phyloP scores from a whole-genome alignment of 2,113 vertebrate genomes.

The Hoplias malabaricus region DNA sequence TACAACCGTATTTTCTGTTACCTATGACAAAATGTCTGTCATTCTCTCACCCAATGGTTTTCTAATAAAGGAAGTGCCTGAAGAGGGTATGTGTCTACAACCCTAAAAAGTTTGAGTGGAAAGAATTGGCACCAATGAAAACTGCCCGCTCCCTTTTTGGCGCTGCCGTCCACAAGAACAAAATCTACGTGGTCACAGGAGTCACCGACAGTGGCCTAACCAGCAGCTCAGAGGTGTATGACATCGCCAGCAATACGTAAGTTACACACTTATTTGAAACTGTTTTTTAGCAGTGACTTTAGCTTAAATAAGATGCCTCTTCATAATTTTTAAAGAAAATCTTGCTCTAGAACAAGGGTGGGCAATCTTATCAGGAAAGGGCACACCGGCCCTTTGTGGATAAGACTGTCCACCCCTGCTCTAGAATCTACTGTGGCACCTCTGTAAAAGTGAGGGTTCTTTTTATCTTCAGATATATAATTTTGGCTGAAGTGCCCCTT shows the following conservation, averaged over 20 bases:
- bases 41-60: background rate
- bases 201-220: constrained; percentile 90
- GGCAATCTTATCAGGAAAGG: too few relatives aligned
- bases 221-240: constrained; percentile 84
- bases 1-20: background rate
- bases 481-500: too few relatives aligned
- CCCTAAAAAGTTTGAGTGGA: constrained; percentile 94
- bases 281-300: background rate
- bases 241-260: constrained; percentile 83
- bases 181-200: constrained; percentile 85
- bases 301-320: constrained; percentile 82
- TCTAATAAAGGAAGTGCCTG: constrained; percentile 83
- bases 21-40: background rate
- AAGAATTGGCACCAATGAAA: constrained; percentile 88
- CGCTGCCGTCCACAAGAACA: constrained; percentile 78
- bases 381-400: too few relatives aligned
- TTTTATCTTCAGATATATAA: too few relatives aligned
- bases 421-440: too few relatives aligned
- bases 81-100: constrained; percentile 85
- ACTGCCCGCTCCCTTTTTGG: constrained; percentile 89
- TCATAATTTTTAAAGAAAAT: too few relatives aligned
- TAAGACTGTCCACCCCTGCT: too few relatives aligned
- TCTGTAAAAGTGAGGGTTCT: too few relatives aligned
- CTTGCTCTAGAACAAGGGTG: too few relatives aligned
- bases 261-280: constrained; percentile 29